Percentiles rank a stretch among this genome's conserved stretches.
Conservation (phyloP, 2,113 vertebrate species). For the Cygnus atratus region DNA sequence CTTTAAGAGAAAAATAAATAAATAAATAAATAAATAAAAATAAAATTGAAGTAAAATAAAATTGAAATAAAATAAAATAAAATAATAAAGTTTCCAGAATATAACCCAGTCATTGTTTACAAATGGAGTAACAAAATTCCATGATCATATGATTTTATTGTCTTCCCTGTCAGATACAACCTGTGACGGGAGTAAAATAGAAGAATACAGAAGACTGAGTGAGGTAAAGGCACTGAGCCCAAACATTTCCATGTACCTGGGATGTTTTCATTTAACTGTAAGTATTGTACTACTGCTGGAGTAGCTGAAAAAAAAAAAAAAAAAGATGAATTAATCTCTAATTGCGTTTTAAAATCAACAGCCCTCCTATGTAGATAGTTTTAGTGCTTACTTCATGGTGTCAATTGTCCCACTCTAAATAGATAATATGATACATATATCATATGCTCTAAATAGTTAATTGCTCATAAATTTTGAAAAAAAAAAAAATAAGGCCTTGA, state of each 20-base stretch:
- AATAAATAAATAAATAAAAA: no score
- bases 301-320: neutral
- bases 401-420: neutral
- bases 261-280: neutral
- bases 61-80: no score
- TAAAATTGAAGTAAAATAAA: neutral
- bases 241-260: neutral
- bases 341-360: neutral
- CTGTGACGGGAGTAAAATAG: neutral
- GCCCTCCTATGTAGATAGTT: neutral
- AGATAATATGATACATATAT: neutral
- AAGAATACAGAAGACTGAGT: fast-evolving
- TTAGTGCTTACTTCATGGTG: neutral
- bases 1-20: neutral
- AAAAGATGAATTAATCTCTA: neutral
- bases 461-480: neutral
- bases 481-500: neutral
- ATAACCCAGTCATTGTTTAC: neutral
- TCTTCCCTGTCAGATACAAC: neutral
- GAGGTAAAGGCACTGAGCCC: neutral
- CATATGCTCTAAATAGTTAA: neutral
- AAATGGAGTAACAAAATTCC: neutral
- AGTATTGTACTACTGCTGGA: fast-evolving
- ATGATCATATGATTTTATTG: neutral
- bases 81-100: neutral